Evolutionary conservation across 2,113 vertebrate species (phyloP).

Genomic region (Oryzias melastigma): DNA sequence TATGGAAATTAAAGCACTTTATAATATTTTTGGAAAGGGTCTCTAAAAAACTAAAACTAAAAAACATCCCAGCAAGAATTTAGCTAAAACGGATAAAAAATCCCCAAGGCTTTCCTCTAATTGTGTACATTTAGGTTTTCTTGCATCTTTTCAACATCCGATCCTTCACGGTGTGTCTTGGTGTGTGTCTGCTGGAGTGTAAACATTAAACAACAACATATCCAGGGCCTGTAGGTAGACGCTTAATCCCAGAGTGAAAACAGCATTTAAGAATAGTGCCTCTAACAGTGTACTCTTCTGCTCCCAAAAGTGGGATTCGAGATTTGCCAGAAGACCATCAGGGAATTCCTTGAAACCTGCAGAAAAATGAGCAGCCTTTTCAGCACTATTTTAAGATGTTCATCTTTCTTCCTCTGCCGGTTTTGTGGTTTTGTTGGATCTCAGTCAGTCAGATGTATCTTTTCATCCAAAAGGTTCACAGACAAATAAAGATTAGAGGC

Average conservation of each 20-base stretch:
- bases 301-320: constrained; percentile 46
- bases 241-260: constrained; percentile 30
- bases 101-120: too few relatives aligned
- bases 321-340: constrained; percentile 23
- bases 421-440: not conserved
- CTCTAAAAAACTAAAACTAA: too few relatives aligned
- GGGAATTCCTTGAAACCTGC: constrained; percentile 36
- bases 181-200: constrained; percentile 37
- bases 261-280: constrained; percentile 28
- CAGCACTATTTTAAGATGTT: constrained; percentile 32
- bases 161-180: constrained; percentile 16
- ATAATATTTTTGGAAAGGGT: too few relatives aligned
- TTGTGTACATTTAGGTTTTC: not conserved
- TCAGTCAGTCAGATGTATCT: too few relatives aligned
- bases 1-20: too few relatives aligned
- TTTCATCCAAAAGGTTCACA: too few relatives aligned
- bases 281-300: constrained; percentile 25
- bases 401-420: not conserved
- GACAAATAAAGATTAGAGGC: too few relatives aligned
- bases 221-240: constrained; percentile 17
- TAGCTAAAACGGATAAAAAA: too few relatives aligned
- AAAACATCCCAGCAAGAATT: too few relatives aligned
- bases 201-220: constrained; percentile 43
- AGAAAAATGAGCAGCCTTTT: constrained; percentile 44
- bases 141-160: constrained; percentile 26